phyloP scores from a whole-genome alignment of 64 coral and sea anemone genomes.

The Montipora efflorescens region DNA sequence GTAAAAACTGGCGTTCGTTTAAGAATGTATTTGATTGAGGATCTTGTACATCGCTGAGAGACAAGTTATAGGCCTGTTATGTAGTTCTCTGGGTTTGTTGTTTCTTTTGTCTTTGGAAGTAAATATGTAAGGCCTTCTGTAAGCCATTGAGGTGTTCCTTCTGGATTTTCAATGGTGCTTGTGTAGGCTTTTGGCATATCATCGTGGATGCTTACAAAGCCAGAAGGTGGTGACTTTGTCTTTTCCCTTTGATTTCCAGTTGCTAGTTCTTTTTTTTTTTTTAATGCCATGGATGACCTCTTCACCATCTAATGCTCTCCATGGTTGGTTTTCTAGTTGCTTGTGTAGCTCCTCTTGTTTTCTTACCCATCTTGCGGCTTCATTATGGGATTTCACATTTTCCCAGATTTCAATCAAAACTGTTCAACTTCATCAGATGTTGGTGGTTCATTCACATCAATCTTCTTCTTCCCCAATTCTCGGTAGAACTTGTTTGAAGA shows the following conservation, averaged over 20 bases:
- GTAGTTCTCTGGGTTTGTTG: background rate
- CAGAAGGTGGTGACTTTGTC: slow-evolving; percentile 25
- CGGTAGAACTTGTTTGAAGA: slow-evolving; percentile 13
- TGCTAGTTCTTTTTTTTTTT: slow-evolving; percentile 3
- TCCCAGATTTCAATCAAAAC: background rate
- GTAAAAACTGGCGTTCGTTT: background rate
- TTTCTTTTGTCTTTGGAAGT: background rate
- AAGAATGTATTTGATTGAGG: slow-evolving; percentile 9
- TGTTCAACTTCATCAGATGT: background rate
- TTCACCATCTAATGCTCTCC: background rate
- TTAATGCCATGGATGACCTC: background rate
- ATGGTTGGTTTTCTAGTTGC: background rate
- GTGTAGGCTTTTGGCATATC: background rate
- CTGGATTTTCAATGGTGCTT: slow-evolving; percentile 2
- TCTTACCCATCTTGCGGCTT: background rate
- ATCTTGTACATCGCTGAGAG: slow-evolving; percentile 17
- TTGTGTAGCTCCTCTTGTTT: background rate
- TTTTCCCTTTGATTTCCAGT: slow-evolving; percentile 14
- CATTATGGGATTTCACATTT: background rate
- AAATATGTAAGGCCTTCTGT: background rate
- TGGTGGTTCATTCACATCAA: background rate
- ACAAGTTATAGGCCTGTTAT: slow-evolving; percentile 4
- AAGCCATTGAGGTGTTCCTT: background rate
- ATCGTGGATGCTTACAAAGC: background rate
- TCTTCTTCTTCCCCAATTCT: background rate